These are phyloP conservation scores for Resseliella maxima DNA, from an alignment of 2,888 invertebrate species.

Conservation along the genomic window DNA sequence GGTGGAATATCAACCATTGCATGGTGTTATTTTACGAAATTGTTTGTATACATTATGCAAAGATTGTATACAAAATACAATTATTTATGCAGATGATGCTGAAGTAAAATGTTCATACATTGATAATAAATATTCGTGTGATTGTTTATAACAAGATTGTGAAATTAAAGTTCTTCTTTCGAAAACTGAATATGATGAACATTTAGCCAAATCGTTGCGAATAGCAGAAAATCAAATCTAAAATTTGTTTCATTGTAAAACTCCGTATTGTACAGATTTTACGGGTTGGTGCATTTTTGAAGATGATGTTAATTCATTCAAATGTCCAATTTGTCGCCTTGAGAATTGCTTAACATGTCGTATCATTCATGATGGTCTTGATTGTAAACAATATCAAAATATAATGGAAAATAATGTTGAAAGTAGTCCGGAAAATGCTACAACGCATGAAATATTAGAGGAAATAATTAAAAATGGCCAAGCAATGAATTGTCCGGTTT, in stretches of 20 bases:
- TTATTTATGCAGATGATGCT: slow-evolving; percentile 81
- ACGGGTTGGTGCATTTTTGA: slow-evolving; percentile 94
- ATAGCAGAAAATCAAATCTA: slow-evolving; percentile 85
- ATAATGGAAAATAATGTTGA: slow-evolving; percentile 74
- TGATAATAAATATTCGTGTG: slow-evolving; percentile 78
- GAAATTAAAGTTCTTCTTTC: slow-evolving; percentile 84
- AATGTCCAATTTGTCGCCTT: slow-evolving; percentile 83
- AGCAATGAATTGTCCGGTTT: slow-evolving; percentile 88
- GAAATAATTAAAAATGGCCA: slow-evolving; percentile 85
- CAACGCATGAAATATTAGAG: slow-evolving; percentile 83
- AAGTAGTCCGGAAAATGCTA: slow-evolving; percentile 75
- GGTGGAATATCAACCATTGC: slow-evolving; percentile 72
- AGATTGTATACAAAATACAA: slow-evolving; percentile 76
- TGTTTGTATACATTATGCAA: slow-evolving; percentile 90
- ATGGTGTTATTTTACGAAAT: slow-evolving; percentile 83
- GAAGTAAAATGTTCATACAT: slow-evolving; percentile 85
- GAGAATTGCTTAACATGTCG: slow-evolving; percentile 89
- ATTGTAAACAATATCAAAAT: slow-evolving; percentile 85
- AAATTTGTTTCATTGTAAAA: slow-evolving; percentile 89
- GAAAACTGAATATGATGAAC: slow-evolving; percentile 80
- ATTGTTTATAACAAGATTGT: slow-evolving; percentile 82
- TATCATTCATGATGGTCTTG: slow-evolving; percentile 82
- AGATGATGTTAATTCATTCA: slow-evolving; percentile 85
- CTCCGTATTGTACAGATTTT: slow-evolving; percentile 85
- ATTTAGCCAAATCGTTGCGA: slow-evolving; percentile 79